Evolutionary conservation across 2,797 vertebrate genomes (phyloP).

Genomic region (Percopsis omiscomaycus): DNA sequence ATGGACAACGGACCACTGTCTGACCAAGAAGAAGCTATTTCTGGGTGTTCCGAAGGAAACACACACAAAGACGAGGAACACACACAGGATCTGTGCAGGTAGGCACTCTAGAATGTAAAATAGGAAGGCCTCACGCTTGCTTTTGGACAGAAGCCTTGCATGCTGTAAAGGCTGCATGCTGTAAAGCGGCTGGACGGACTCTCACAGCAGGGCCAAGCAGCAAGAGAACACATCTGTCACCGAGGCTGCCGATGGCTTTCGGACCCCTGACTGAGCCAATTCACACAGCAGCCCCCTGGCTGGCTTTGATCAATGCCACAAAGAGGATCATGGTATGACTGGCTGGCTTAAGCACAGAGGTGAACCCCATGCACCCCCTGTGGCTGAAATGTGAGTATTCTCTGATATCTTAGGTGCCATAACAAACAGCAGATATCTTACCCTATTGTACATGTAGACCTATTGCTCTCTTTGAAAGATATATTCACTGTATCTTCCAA

Average conservation of each 20-base stretch:
- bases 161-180: neutral
- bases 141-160: slow-evolving; percentile 9
- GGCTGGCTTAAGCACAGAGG: slow-evolving; percentile 2
- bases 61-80: neutral
- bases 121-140: neutral
- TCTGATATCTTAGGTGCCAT: too few species aligned
- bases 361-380: slow-evolving; percentile 5
- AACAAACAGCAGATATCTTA: too few species aligned
- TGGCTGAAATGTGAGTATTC: slow-evolving; percentile 18
- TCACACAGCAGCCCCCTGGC: slow-evolving; percentile 20
- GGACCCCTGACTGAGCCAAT: slow-evolving; percentile 21
- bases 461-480: too few species aligned
- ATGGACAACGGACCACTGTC: neutral
- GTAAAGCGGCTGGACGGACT: slow-evolving; percentile 8
- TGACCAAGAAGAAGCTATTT: neutral
- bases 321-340: slow-evolving; percentile 35
- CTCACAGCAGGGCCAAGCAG: neutral
- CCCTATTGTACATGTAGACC: too few species aligned
- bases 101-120: too few species aligned
- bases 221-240: slow-evolving; percentile 26
- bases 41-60: neutral
- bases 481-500: too few species aligned
- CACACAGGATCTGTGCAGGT: too few species aligned
- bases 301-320: slow-evolving; percentile 20
- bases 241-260: slow-evolving; percentile 29